Evolutionary conservation across 2,797 vertebrate genomes (phyloP).

Genomic region (Clarias platycephalus): DNA sequence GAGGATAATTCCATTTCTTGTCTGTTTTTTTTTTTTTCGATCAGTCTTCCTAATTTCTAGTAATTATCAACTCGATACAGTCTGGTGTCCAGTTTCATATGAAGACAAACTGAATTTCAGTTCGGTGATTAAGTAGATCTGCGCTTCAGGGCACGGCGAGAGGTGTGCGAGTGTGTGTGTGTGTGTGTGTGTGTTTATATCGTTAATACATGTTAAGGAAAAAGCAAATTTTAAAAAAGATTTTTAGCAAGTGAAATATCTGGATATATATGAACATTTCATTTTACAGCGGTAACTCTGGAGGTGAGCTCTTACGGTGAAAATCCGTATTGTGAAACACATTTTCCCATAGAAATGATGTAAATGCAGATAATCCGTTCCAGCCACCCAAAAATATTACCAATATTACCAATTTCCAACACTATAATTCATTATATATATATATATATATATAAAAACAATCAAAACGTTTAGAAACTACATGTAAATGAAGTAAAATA

Average conservation of each 20-base stretch:
- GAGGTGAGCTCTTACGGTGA: no score
- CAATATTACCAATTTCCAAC: no score
- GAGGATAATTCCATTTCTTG: background rate
- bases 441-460: no score
- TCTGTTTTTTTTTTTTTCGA: background rate
- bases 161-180: background rate
- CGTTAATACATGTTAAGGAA: background rate
- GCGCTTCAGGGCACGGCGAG: background rate
- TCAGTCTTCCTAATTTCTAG: constrained; percentile 7
- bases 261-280: no score
- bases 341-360: no score
- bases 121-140: background rate
- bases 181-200: background rate
- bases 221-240: background rate
- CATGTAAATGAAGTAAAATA: no score
- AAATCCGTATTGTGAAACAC: no score
- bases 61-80: constrained; percentile 3
- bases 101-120: constrained; percentile 1
- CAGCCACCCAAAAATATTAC: no score
- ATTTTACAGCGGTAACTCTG: no score
- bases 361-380: no score
- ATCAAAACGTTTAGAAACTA: no score
- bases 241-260: background rate
- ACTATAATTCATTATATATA: no score
- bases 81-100: background rate